Evolutionary conservation across 2,797 vertebrate species (phyloP).

Genomic region (Nyctalus aviator): DNA sequence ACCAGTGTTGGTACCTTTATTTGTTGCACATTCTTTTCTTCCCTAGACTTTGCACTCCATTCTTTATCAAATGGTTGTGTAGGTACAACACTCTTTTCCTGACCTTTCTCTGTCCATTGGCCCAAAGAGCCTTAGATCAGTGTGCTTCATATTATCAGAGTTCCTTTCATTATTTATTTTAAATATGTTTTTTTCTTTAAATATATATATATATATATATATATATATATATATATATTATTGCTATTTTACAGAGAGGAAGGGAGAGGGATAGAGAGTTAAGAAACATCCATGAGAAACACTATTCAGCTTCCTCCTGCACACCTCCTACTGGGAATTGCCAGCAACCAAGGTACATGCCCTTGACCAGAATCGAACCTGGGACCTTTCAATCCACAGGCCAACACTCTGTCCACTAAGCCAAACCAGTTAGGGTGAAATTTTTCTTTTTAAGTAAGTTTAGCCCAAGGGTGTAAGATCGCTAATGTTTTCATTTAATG

Average conservation of each 20-base stretch:
- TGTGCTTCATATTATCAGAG: not conserved
- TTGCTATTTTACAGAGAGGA: too few species aligned
- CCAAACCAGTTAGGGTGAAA: not conserved
- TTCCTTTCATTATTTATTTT: not conserved
- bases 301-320: too few species aligned
- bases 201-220: too few species aligned
- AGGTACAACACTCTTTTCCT: not conserved
- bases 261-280: too few species aligned
- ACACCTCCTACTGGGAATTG: too few species aligned
- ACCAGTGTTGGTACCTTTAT: not conserved
- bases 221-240: too few species aligned
- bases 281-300: too few species aligned
- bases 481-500: not conserved
- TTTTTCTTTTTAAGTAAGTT: slow-evolving; percentile 3
- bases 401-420: too few species aligned
- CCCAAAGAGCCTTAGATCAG: not conserved
- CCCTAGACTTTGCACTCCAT: not conserved
- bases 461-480: not conserved
- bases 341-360: too few species aligned
- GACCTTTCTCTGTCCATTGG: not conserved
- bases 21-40: not conserved
- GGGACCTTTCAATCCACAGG: too few species aligned
- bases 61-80: not conserved
- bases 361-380: too few species aligned
- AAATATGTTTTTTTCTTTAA: not conserved